A percentile compares a stretch with the other conserved stretches of the same genome.
These are phyloP conservation scores for Alviniconcha strummeri DNA, from an alignment of 2,888 invertebrate species.

Conservation along the genomic window DNA sequence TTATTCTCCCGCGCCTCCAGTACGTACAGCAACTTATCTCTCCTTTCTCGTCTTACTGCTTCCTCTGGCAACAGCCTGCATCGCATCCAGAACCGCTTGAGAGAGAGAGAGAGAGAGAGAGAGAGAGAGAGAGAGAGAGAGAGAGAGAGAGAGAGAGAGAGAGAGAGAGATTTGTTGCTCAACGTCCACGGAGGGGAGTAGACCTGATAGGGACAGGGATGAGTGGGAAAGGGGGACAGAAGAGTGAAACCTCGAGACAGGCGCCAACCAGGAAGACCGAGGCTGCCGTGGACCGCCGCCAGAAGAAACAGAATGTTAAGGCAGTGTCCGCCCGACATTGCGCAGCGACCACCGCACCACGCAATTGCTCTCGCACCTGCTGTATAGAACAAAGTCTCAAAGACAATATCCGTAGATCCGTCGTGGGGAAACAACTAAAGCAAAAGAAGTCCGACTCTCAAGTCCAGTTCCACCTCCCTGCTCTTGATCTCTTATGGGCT, in stretches of 20 bases:
- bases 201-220: too few species aligned
- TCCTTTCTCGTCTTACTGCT: neutral
- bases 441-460: too few species aligned
- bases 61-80: neutral
- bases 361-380: too few species aligned
- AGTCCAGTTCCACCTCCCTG: too few species aligned
- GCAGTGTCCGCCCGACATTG: neutral
- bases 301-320: neutral
- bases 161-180: neutral
- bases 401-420: too few species aligned
- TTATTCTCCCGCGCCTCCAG: neutral
- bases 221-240: neutral
- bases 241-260: neutral
- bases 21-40: neutral
- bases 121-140: conserved; percentile 5
- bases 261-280: neutral
- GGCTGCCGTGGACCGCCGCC: neutral
- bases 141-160: neutral
- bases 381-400: too few species aligned
- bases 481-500: too few species aligned
- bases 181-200: too few species aligned
- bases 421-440: too few species aligned
- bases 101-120: conserved; percentile 17
- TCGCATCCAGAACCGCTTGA: neutral
- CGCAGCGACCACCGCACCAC: too few species aligned